Base-by-base conservation (phyloP, 2,113 vertebrate species). In the rabbit (Oryctolagus cuniculus) region DNA sequence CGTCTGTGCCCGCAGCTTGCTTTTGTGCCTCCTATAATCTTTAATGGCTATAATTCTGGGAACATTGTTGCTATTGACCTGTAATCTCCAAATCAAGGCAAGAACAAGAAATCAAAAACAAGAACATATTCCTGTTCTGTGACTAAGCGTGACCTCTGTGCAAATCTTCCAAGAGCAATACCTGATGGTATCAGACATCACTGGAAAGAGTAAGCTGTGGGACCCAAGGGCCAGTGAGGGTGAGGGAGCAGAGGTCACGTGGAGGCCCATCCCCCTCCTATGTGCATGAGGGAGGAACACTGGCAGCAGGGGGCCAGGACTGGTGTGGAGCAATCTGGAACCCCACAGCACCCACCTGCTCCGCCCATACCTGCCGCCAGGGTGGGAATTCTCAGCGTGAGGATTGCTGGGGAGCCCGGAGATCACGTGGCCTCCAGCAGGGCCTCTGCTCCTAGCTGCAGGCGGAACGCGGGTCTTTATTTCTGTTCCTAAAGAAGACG, bases 261-360 rank as follows among this genome's bases (percentile, higher is more conserved):
- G 85, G 99, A 99, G 0, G 99, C 99, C 95, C 98, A 99, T 0
- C 98, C 98, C 99, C 78, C 99, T 99, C 36, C 89, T 99, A 99
- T 0, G 97, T 99, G 89, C 99, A 98, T 10, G 99, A 99, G 95
- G 98, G 99, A 97, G 99, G 98, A 16, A 98, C 99, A 89, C 93
- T 99, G 91, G 95, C 98, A 64, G 99, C 99, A 98, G 99, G 99
- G 97, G 99, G 99, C 90, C 99, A 99, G 96, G 99, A 99, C 97
- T 99, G 99, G 97, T 99, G 99, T 97, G 99, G 99, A 0, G 98
- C 99, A 94, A 97, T 99, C 66, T 99, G 99, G 99, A 99, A 99
- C 98, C 99, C 2, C 97, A 96, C 2, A 99, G 99, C 13, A 98
- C 98, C 29, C 98, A 97, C 29, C 98, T 99, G 31, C 98, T 99